These are phyloP conservation scores for Lepidurus apus DNA, from an alignment of 1,140 invertebrate genomes.

Conservation along the genomic window DNA sequence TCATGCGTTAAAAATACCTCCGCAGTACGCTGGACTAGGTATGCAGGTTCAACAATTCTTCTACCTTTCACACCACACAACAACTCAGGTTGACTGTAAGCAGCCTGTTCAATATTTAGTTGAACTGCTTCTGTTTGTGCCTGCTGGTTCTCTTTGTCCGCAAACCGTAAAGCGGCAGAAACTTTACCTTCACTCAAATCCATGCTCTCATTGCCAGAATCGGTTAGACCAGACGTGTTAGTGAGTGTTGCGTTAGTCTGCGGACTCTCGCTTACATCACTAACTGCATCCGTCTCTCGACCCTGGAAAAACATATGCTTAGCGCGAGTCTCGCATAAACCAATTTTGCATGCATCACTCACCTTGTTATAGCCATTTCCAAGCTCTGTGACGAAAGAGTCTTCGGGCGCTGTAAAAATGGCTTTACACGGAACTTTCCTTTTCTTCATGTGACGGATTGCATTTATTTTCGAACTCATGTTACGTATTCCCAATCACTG, in stretches of 20 bases:
- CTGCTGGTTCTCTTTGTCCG: neutral
- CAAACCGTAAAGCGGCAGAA: neutral
- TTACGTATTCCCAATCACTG: neutral
- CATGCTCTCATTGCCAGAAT: neutral
- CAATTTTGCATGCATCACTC: neutral
- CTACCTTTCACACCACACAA: too few relatives aligned
- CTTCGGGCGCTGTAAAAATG: neutral
- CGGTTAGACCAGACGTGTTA: neutral
- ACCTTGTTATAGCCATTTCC: neutral
- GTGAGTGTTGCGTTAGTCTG: neutral
- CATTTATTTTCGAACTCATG: neutral
- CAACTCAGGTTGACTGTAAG: too few relatives aligned
- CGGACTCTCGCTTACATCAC: neutral
- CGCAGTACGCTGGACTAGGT: too few relatives aligned
- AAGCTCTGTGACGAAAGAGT: neutral
- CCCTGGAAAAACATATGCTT: too few relatives aligned
- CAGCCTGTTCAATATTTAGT: too few relatives aligned
- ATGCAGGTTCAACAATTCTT: too few relatives aligned
- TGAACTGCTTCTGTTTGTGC: too few relatives aligned
- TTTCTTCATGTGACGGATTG: neutral
- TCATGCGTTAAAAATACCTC: too few relatives aligned
- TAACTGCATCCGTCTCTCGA: neutral
- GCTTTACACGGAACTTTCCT: neutral
- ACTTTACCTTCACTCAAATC: neutral
- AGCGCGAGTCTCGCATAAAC: neutral